Evolutionary conservation across 2,113 vertebrate genomes (phyloP), one percentile per base, ranked within the genome.

Genomic region (Xyliphius kryptos): DNA sequence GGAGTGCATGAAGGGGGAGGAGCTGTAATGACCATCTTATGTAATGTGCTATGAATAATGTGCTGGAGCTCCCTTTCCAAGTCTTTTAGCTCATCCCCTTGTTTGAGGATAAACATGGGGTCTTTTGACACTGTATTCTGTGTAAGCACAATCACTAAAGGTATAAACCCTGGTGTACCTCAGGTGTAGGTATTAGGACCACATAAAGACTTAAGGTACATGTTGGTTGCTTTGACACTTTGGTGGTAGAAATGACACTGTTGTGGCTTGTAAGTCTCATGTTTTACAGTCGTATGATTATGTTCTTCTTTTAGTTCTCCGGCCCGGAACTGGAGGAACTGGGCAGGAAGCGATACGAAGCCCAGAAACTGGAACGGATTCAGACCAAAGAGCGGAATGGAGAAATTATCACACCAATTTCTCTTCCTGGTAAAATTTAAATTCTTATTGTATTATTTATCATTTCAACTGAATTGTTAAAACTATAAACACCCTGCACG

Each of bases 351-450:
- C 90, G 95, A 38, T 97, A 97, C 0, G 92, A 97, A 51, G 85
- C 92, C 58, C 95, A 97, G 79, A 97, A 97, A 72, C 73, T 89
- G 66, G 91, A 91, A 37, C 84, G 95, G 32, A 70, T 90, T 77
- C 89, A 91, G 79, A 93, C 87, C 1, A 93, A 90, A 74, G 85
- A 88, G 49, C 85, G 86, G 70, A 89, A 85, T 0, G 91, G 89
- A 0, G 89, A 91, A 0, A 22, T 86, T 9, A 78, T 89, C 12
- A 70, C 87, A 20, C 81, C 87, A 0, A 37, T 85, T 46, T 72
- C 81, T 43, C 89, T 89, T 66, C 84, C 89, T 88, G 95, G 95
- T 98, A 81, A 76, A 32, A 19, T 11, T 12, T 16, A 17, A 37
- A 41, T 6, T 41, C 36, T 13, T 55, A 5, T 5, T 8, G 26